These are phyloP conservation scores for Tetramorium parvispinum DNA, from an alignment of 1,140 invertebrate species.

Conservation along the genomic window DNA sequence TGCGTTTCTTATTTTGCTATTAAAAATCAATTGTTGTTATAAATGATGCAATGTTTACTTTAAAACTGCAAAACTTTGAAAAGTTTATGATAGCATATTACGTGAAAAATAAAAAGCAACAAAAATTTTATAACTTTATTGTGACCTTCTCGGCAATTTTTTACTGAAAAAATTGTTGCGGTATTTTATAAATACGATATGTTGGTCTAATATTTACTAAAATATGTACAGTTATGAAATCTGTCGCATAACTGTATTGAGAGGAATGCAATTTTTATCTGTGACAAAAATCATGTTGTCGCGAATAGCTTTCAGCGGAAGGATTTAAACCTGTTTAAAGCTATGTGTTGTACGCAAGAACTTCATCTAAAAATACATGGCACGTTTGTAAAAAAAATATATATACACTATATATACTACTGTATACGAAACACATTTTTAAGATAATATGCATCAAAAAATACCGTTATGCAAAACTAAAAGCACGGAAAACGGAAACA, in stretches of 20 bases:
- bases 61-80: background rate
- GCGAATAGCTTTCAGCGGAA: background rate
- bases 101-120: background rate
- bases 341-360: background rate
- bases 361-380: background rate
- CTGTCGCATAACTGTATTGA: background rate
- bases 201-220: background rate
- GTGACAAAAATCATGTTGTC: background rate
- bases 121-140: conserved; percentile 4
- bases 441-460: background rate
- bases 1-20: background rate
- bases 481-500: background rate
- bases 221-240: background rate
- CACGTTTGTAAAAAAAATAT: background rate
- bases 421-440: background rate
- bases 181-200: background rate
- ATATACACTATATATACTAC: background rate
- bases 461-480: background rate
- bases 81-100: background rate
- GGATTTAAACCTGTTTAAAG: background rate
- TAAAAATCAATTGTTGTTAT: conserved; percentile 14
- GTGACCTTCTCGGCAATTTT: background rate
- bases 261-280: background rate
- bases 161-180: background rate
- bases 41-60: background rate